phyloP scores from a whole-genome alignment of 2,113 vertebrate genomes.

The Malurus cyaneus region DNA sequence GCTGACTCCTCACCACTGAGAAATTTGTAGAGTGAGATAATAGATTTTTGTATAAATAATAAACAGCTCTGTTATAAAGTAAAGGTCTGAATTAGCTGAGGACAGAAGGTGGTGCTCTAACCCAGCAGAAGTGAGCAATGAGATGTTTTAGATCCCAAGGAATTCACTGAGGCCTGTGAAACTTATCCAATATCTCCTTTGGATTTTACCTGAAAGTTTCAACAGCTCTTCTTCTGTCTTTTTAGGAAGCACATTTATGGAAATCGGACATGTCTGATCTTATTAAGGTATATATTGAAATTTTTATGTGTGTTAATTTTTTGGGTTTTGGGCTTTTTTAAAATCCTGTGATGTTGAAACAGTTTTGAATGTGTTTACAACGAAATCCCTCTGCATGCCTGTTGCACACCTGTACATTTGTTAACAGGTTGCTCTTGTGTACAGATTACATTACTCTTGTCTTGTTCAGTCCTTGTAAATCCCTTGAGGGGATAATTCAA shows the following conservation, averaged over 20 bases:
- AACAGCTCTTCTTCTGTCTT: not conserved
- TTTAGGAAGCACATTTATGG: constrained; percentile 59
- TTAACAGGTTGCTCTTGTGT: not conserved
- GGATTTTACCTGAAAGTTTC: not conserved
- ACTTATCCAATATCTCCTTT: not conserved
- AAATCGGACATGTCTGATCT: constrained; percentile 22
- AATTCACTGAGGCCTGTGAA: not conserved
- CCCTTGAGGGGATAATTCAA: not conserved
- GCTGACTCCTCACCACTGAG: not conserved
- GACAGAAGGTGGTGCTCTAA: constrained; percentile 47
- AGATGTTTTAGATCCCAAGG: not conserved
- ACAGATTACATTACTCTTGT: not conserved
- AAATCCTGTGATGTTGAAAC: not conserved
- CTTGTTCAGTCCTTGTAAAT: not conserved
- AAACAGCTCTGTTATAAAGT: not conserved
- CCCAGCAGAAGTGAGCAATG: not conserved
- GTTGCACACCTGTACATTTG: not conserved
- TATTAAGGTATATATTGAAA: constrained; percentile 30
- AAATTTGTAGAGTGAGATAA: not conserved
- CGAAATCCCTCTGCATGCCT: not conserved
- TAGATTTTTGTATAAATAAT: not conserved
- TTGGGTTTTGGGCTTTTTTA: not conserved
- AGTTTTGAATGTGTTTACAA: not conserved
- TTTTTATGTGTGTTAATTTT: not conserved
- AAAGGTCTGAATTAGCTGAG: not conserved